Evolutionary conservation across 1,140 invertebrate genomes (phyloP).

Genomic region (Mylabris phalerata): DNA sequence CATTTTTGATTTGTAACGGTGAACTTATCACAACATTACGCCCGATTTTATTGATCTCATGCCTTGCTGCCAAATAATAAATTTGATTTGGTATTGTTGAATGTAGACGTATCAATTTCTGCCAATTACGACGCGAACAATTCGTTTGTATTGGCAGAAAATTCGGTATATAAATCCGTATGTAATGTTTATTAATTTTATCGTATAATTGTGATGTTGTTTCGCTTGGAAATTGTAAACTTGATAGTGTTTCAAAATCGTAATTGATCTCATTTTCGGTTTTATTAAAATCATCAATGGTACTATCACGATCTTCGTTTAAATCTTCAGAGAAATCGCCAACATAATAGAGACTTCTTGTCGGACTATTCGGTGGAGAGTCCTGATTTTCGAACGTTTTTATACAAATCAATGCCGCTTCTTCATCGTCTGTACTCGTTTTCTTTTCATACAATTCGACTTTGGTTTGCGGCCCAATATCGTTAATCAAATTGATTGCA

Average conservation of each 20-base stretch:
- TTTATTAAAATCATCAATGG: conserved; percentile 20
- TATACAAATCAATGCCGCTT: conserved; percentile 44
- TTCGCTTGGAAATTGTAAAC: conserved; percentile 45
- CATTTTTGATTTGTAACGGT: conserved; percentile 67
- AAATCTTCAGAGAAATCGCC: conserved; percentile 33
- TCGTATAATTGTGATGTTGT: conserved; percentile 51
- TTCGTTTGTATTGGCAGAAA: conserved; percentile 64
- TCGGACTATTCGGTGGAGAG: conserved; percentile 55
- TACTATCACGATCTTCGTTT: conserved; percentile 28
- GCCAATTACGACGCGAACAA: conserved; percentile 62
- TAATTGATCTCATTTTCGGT: conserved; percentile 28
- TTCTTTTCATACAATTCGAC: conserved; percentile 50
- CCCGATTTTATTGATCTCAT: conserved; percentile 33
- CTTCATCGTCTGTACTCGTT: conserved; percentile 46
- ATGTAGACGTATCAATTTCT: conserved; percentile 61
- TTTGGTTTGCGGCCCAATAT: conserved; percentile 52
- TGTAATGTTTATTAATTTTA: conserved; percentile 52
- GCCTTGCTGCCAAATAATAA: conserved; percentile 35
- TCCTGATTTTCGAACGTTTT: conserved; percentile 51
- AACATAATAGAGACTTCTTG: conserved; percentile 27
- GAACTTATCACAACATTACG: conserved; percentile 52
- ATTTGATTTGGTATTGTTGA: conserved; percentile 11
- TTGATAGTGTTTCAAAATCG: conserved; percentile 34
- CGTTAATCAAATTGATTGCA: conserved; percentile 47
- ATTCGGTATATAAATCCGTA: conserved; percentile 55